Conservation (phyloP, 2,113 vertebrate genomes). For the Sprattus sprattus region DNA sequence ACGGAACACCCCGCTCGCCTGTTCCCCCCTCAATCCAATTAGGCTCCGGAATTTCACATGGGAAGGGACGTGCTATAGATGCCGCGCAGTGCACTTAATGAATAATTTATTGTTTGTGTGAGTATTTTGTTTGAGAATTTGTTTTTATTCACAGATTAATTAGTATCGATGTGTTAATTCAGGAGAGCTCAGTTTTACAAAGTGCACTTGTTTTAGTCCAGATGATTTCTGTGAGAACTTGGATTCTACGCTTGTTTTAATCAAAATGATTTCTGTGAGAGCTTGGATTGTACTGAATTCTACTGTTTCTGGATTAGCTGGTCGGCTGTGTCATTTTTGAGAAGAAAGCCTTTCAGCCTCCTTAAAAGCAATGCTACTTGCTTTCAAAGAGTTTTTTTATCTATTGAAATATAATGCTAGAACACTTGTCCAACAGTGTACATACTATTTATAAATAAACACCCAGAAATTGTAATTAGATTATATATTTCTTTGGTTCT, state of each 20-base stretch:
- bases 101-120: conserved; percentile 74
- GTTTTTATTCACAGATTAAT: conserved; percentile 47
- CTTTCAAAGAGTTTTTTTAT: too few species aligned
- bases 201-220: not conserved
- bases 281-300: too few species aligned
- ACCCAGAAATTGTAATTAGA: too few species aligned
- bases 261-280: not conserved
- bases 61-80: conserved; percentile 69
- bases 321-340: not conserved
- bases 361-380: not conserved
- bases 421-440: too few species aligned
- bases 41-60: conserved; percentile 69
- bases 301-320: not conserved
- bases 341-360: not conserved
- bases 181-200: not conserved
- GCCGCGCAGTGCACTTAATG: conserved; percentile 59
- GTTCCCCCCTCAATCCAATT: conserved; percentile 68
- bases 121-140: conserved; percentile 69
- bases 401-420: too few species aligned
- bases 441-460: too few species aligned
- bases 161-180: not conserved
- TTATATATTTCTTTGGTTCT: too few species aligned
- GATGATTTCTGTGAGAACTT: not conserved
- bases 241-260: not conserved
- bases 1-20: conserved; percentile 7